A percentile compares a stretch with the other conserved stretches of the same genome.
Conservation (phyloP, 2,797 vertebrate genomes). For the Megalops cyprinoides region DNA sequence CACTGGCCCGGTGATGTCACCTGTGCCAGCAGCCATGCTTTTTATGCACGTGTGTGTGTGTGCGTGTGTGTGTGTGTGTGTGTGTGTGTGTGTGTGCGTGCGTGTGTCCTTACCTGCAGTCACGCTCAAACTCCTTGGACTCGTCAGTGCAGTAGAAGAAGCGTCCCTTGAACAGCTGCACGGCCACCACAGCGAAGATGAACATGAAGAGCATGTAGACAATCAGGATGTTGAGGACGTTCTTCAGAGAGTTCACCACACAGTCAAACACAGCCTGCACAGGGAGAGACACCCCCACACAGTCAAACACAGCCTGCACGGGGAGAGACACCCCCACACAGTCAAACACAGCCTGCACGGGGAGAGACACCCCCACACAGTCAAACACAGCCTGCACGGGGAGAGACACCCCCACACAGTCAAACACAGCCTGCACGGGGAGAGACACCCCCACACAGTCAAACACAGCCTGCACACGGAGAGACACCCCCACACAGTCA, state of each 20-base stretch:
- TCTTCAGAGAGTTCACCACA: conserved; percentile 95
- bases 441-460: conserved; percentile 33
- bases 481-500: conserved; percentile 68
- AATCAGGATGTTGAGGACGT: conserved; percentile 95
- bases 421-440: conserved; percentile 71
- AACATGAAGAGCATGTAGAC: conserved; percentile 99
- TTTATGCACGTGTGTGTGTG: conserved; percentile 27
- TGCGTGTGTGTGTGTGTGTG: not conserved
- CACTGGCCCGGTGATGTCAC: no score
- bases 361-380: conserved; percentile 88
- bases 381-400: conserved; percentile 85
- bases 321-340: conserved; percentile 34
- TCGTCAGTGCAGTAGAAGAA: conserved; percentile 96
- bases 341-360: conserved; percentile 17
- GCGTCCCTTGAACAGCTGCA: conserved; percentile 94
- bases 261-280: conserved; percentile 92
- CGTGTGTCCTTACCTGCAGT: conserved; percentile 73
- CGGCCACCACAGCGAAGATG: conserved; percentile 95
- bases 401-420: conserved; percentile 63
- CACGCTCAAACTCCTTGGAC: conserved; percentile 87
- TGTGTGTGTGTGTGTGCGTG: not conserved
- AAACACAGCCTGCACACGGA: conserved; percentile 5
- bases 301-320: conserved; percentile 74
- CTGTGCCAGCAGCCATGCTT: no score
- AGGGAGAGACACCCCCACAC: conserved; percentile 66